Evolutionary conservation across 2,797 vertebrate genomes (phyloP), one percentile per base, ranked within the genome.

Genomic region (Stomatorhinus walkeri): DNA sequence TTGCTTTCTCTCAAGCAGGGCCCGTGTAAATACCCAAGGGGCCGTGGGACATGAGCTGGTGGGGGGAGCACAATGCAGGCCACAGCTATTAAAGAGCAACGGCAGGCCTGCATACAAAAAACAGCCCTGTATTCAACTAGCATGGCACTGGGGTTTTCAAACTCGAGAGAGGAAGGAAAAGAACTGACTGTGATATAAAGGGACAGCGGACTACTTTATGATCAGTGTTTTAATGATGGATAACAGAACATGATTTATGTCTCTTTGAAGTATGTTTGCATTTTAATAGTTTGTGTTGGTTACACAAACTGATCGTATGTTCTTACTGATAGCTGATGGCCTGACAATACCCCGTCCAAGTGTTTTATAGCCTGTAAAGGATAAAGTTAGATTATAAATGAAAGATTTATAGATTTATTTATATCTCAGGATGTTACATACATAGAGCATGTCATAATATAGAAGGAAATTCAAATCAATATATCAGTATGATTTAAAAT

Each of bases 1-100:
- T 51, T 56, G 16, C 72, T 88, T 88, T 68, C 90, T 93, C 93
- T 94, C 93, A 93, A 92, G 89, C 92, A 86, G 90, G 51, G 91
- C 89, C 91, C 87, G 4, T 90, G 89, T 93, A 93, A 95, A 94
- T 81, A 81, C 16, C 68, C 2, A 43, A n/a, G 16, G 40, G 16
- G 14, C 19, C 43, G 4, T 81, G 76, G 36, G 72, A 79, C 36
- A n/a, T 79, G 36, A 46, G 72, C 72, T 43, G 93, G 76, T 87
- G 89, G 90, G 90, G 90, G 64, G 91, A 61, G 89, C 48, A 54
- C 89, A 91, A 85, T 89, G 89, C 90, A 88, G 90, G 90, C 92
- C 90, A 6, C 93, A 91, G 91, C 48, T 90, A 40, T 89, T 88
- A 90, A 93, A 93, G 91, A 90, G 92, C 36, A 89, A 91, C 90